Evolutionary conservation across 2,113 vertebrate genomes (phyloP).

Genomic region (Andinoacara biseriatus): DNA sequence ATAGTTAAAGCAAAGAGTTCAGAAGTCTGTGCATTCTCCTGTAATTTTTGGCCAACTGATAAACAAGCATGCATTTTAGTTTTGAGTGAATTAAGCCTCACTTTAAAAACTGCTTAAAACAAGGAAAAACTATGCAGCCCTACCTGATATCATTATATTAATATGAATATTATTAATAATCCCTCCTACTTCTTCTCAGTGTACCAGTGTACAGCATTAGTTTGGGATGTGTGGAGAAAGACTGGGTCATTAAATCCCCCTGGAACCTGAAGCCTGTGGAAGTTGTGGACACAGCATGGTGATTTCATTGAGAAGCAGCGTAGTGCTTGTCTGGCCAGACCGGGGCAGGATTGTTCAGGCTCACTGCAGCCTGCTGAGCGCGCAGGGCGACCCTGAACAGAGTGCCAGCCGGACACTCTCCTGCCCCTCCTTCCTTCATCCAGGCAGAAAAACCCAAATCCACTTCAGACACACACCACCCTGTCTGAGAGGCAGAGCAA

Average conservation of each 20-base stretch:
- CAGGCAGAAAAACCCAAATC: slow-evolving; percentile 73
- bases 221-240: slow-evolving; percentile 43
- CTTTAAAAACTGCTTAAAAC: neutral
- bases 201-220: neutral
- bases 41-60: neutral
- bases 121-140: neutral
- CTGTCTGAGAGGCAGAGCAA: slow-evolving; percentile 75
- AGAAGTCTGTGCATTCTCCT: too few relatives aligned
- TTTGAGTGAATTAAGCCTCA: neutral
- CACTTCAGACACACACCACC: slow-evolving; percentile 68
- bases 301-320: slow-evolving; percentile 74
- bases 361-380: slow-evolving; percentile 77
- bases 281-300: slow-evolving; percentile 74
- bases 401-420: slow-evolving; percentile 72
- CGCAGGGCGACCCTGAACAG: slow-evolving; percentile 68
- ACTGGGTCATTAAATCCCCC: slow-evolving; percentile 56
- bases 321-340: slow-evolving; percentile 62
- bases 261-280: slow-evolving; percentile 60
- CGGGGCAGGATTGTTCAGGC: slow-evolving; percentile 76
- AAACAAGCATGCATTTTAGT: neutral
- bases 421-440: slow-evolving; percentile 67
- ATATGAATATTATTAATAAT: neutral
- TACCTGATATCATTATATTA: neutral
- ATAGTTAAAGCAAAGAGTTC: neutral
- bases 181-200: neutral